Evolutionary conservation across 2,797 vertebrate genomes (phyloP), one percentile per base, ranked within the genome.

Genomic region (Anguilla megastoma): DNA sequence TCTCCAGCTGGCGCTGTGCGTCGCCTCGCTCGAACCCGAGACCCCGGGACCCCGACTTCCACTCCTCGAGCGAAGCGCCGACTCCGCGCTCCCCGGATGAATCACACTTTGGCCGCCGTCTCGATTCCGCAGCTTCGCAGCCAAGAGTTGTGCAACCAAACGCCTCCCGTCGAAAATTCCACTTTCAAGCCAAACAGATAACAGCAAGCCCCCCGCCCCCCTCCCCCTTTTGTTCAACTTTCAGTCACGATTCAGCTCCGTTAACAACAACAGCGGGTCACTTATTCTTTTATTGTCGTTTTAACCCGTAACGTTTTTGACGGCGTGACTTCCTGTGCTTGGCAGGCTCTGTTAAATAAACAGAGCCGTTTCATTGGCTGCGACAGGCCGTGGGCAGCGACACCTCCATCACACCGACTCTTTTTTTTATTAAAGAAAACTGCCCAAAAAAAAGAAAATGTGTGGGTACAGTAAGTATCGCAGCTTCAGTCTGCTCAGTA

Each of bases 61-160:
- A 50, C 45, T 45, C 79, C 79, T 82, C 21, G 10, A 10, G 79
- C 63, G 21, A 16, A 84, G 87, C 10, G 33, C 82, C 50, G 54
- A 12, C n/a, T 50, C 52, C 52, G 10, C 71, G 82, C 52, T 58
- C 87, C 63, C 18, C 36, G 30, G 18, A 63, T 71, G 66, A 88
- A 74, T 74, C 82, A 88, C 60, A n/a, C 79, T 87, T 66, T 7
- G 41, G 54, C 86, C 54, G 76, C 33, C 14, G 63, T 30, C 12
- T 1, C 74, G 21, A 2, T 3, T 41, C 36, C 33, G 10, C 76
- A 66, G n/a, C 41, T 41, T 30, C 71, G 24, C 36, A 52, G 48
- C 50, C 87, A 85, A 48, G 16, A 84, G 84, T 85, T 84, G 82
- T 21, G 82, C 60, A 88, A 85, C 45, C 58, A 84, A 60, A 66